A percentile compares a stretch with the other conserved stretches of the same genome.
Evolutionary conservation across 1,140 invertebrate genomes (phyloP).

Genomic region (Scylla paramamosain): DNA sequence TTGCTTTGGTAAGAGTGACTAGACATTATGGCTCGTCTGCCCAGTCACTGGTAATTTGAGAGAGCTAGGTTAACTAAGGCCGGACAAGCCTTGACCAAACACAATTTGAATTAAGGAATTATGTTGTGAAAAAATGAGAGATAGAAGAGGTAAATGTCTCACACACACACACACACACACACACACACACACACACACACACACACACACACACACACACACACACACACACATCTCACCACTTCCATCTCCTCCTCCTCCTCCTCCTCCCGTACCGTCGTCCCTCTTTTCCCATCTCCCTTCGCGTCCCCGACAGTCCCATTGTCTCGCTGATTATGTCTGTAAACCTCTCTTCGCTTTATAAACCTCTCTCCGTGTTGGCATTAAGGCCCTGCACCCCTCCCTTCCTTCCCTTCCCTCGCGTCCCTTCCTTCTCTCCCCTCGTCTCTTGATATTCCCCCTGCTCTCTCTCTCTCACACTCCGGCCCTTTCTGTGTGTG

Average conservation of each 20-base stretch:
- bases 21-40: no score
- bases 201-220: slow-evolving; percentile 40
- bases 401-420: background rate
- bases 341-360: slow-evolving; percentile 39
- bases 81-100: no score
- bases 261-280: background rate
- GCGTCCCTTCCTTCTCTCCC: background rate
- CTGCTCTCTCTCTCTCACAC: background rate
- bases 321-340: slow-evolving; percentile 45
- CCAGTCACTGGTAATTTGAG: no score
- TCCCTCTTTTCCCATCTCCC: background rate
- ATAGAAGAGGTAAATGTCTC: background rate
- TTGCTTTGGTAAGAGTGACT: no score
- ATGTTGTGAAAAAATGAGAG: no score
- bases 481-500: background rate
- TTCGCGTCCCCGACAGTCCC: background rate
- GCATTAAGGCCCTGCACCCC: background rate
- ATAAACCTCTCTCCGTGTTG: slow-evolving; percentile 30
- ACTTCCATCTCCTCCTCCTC: background rate
- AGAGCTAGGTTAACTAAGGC: no score
- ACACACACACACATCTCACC: background rate
- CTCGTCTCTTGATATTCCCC: background rate
- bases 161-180: background rate
- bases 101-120: no score
- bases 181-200: slow-evolving; percentile 21